These are phyloP conservation scores for Chauna torquata DNA, from an alignment of 2,113 vertebrate genomes.

Conservation along the genomic window DNA sequence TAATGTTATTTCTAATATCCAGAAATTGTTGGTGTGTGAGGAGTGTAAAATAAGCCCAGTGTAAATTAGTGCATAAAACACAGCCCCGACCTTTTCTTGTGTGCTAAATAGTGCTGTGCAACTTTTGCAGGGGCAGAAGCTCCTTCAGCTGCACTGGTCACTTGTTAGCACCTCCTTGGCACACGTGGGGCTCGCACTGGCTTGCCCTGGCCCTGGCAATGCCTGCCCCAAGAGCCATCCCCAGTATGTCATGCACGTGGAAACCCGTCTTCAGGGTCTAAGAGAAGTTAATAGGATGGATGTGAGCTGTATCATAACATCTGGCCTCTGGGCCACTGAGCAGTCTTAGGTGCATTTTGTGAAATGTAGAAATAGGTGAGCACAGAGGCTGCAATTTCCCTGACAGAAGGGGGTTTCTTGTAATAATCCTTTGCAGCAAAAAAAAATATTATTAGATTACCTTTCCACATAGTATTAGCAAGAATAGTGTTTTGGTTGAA, in stretches of 20 bases:
- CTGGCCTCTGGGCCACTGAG: not conserved
- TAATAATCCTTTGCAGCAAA: not conserved
- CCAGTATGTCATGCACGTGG: not conserved
- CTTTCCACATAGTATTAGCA: not conserved
- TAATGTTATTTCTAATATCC: not conserved
- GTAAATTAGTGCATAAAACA: not conserved
- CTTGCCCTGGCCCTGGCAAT: not conserved
- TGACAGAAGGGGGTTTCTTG: not conserved
- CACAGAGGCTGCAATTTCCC: not conserved
- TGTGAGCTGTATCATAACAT: not conserved
- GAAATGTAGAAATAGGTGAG: not conserved
- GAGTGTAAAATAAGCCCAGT: not conserved
- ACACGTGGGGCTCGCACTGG: rapidly evolving
- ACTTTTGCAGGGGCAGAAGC: not conserved
- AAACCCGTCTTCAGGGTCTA: not conserved
- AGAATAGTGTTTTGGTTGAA: not conserved
- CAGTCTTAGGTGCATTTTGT: not conserved
- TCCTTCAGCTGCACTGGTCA: not conserved
- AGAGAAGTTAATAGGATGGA: constrained; percentile 8
- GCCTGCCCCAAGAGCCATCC: not conserved
- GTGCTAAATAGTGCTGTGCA: rapidly evolving
- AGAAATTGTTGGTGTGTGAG: not conserved
- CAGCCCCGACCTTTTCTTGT: not conserved
- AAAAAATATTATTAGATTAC: not conserved
- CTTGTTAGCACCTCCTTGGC: not conserved